Evolutionary conservation across 2,888 invertebrate genomes (phyloP), one percentile per base, ranked within the genome.

Genomic region (Pseudeuparius sepicola): DNA sequence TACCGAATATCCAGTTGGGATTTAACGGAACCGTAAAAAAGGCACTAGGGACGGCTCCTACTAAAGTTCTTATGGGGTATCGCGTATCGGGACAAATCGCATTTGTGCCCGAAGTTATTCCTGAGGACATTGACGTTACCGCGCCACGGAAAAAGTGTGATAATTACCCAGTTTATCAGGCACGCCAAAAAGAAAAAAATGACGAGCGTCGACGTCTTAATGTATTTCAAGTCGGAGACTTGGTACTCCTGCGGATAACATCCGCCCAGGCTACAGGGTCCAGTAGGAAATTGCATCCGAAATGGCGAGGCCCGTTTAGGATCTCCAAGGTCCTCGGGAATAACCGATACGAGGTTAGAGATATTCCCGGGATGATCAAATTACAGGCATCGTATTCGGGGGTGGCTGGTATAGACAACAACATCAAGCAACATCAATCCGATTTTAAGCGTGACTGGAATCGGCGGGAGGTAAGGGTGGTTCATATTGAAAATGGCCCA

Each of bases 1-100:
- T 45, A 6, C 1, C 9, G 12, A 43, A 43, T 14, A 39, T 43
- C 17, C 43, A 41, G 20, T 17, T 43, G n/a, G 43, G 43, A 5
- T 14, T 43, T n/a, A 43, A 42, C 18, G 41, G 35, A 2, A 41
- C 43, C 10, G 10, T 43, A 28, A 45, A 45, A 31, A 34, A 35
- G 24, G 41, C 43, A 2, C 17, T 43, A 20, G 41, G 36, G 10
- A 30, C 35, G 16, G 20, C 43, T 9, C 43, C 42, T 3, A 42
- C 42, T 18, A 35, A 45, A 25, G 43, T 34, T 13, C 32, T 45
- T 28, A 26, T 45, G 28, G 45, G 45, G 7, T 42, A 36, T 20
- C 23, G 43, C 16, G 48, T 48, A 26, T 10, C 34, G 9, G 30
- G 20, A 14, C 14, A 28, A 27, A 20, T 34, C 10, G 34, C 34